These are phyloP conservation scores for Ispidina lecontei DNA, from an alignment of 2,797 vertebrate species.

Conservation along the genomic window DNA sequence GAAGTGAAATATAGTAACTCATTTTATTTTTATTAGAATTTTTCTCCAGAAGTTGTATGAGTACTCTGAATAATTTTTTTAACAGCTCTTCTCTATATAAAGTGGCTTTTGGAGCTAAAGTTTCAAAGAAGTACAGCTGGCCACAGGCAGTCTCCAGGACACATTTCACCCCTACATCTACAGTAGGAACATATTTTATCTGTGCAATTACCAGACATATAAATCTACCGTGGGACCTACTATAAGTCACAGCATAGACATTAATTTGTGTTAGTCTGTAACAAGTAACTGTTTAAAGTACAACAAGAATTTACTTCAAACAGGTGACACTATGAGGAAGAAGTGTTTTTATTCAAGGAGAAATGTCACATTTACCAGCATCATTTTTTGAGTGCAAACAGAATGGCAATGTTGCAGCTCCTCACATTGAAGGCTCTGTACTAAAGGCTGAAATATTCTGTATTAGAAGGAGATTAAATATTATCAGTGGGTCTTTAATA, in stretches of 20 bases:
- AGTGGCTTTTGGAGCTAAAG: background rate
- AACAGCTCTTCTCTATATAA: background rate
- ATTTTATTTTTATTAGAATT: background rate
- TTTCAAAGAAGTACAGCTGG: slow-evolving; percentile 32
- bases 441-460: slow-evolving; percentile 28
- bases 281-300: slow-evolving; percentile 46
- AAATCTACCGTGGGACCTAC: background rate
- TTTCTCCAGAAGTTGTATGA: background rate
- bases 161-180: slow-evolving; percentile 20
- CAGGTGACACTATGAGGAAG: slow-evolving; percentile 51
- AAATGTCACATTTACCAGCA: slow-evolving; percentile 13
- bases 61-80: background rate
- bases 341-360: slow-evolving; percentile 38
- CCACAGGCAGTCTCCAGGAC: slow-evolving; percentile 16
- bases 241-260: slow-evolving; percentile 30
- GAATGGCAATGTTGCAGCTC: background rate
- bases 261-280: slow-evolving; percentile 60
- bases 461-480: slow-evolving; percentile 31
- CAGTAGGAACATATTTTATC: slow-evolving; percentile 33
- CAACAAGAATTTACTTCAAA: slow-evolving; percentile 58
- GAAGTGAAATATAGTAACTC: background rate
- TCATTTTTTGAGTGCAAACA: slow-evolving; percentile 18
- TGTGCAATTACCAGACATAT: slow-evolving; percentile 18
- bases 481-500: slow-evolving; percentile 51
- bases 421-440: background rate